Conservation (phyloP, 2,113 vertebrate species). For the Aptenodytes forsteri region DNA sequence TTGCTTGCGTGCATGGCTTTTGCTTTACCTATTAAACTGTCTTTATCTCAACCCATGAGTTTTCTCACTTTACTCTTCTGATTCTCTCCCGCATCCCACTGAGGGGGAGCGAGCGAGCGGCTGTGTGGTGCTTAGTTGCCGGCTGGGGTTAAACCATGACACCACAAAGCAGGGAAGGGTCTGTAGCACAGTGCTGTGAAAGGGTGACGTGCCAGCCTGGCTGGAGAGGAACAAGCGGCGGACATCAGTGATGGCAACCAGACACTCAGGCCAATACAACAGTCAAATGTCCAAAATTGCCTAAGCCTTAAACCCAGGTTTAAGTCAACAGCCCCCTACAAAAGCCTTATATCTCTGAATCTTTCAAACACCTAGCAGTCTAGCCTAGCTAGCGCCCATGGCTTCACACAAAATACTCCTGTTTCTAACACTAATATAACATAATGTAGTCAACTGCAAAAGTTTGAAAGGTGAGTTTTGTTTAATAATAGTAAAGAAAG, state of each 20-base stretch:
- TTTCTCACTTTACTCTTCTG: too few relatives aligned
- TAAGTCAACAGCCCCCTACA: neutral
- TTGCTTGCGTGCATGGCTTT: too few relatives aligned
- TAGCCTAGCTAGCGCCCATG: fast-evolving
- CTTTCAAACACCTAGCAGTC: neutral
- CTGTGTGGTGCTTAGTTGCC: too few relatives aligned
- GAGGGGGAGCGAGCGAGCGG: too few relatives aligned
- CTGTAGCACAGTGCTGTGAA: neutral
- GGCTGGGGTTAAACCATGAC: too few relatives aligned
- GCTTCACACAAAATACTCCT: neutral
- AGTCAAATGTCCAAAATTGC: neutral
- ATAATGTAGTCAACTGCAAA: neutral
- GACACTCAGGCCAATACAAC: neutral
- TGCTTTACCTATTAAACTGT: too few relatives aligned
- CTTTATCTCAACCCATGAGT: too few relatives aligned
- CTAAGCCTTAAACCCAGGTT: neutral
- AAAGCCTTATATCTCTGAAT: neutral
- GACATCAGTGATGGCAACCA: neutral
- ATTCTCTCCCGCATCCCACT: too few relatives aligned
- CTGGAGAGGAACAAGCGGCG: neutral
- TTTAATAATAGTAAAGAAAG: neutral
- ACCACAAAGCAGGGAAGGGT: neutral
- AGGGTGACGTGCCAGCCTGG: neutral
- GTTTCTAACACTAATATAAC: neutral
- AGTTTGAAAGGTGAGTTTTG: neutral